Conservation (phyloP, 1,140 invertebrate species). For the Drosophila arizonae region DNA sequence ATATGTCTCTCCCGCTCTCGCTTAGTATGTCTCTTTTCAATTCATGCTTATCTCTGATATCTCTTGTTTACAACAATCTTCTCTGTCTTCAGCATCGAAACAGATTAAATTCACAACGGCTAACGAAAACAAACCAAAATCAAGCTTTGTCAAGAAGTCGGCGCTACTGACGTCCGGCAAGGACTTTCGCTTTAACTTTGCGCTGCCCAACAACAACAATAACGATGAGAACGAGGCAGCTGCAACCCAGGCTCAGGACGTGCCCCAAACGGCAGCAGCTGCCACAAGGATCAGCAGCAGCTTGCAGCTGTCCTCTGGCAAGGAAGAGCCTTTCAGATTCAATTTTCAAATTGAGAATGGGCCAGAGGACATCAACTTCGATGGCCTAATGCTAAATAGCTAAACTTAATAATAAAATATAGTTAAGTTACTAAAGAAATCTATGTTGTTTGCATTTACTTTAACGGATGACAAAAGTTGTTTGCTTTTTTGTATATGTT, state of each 20-base stretch:
- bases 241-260: background rate
- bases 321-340: slow-evolving; percentile 84
- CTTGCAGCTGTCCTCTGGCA: background rate
- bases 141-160: slow-evolving; percentile 85
- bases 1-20: too few species aligned
- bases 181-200: slow-evolving; percentile 83
- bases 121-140: slow-evolving; percentile 83
- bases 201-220: slow-evolving; percentile 18
- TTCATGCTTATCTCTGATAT: slow-evolving; percentile 2
- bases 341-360: slow-evolving; percentile 83
- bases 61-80: background rate
- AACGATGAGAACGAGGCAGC: slow-evolving; percentile 24
- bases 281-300: background rate
- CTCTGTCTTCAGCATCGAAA: slow-evolving; percentile 55
- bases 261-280: background rate
- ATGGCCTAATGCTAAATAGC: slow-evolving; percentile 45
- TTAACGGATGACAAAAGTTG: background rate
- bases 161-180: slow-evolving; percentile 67
- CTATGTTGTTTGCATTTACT: background rate
- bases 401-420: slow-evolving; percentile 10
- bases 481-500: background rate
- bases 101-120: slow-evolving; percentile 83
- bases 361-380: slow-evolving; percentile 63
- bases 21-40: slow-evolving; percentile 9
- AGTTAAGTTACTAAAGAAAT: background rate